Evolutionary conservation across 1,140 invertebrate species (phyloP).

Genomic region (Drosophila serrata): DNA sequence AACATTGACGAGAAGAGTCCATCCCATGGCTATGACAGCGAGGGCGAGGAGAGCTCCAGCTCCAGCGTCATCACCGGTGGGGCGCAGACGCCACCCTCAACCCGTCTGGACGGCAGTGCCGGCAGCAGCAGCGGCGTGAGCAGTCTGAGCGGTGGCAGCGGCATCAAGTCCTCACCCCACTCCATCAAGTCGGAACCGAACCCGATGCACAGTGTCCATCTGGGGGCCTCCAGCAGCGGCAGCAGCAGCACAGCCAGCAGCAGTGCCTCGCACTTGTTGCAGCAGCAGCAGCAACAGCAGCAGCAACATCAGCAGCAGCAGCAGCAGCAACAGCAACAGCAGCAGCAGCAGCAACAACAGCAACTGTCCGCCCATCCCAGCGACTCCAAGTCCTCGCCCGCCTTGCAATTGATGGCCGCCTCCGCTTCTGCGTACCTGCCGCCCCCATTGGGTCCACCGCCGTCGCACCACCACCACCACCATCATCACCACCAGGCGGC

Average conservation of each 20-base stretch:
- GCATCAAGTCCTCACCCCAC: constrained; percentile 82
- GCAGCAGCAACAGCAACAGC: constrained; percentile 66
- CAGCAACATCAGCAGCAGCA: constrained; percentile 72
- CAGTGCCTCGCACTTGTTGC: constrained; percentile 66
- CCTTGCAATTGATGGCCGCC: constrained; percentile 76
- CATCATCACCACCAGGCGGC: constrained; percentile 72
- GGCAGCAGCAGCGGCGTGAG: constrained; percentile 84
- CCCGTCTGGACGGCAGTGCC: constrained; percentile 78
- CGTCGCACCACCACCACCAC: constrained; percentile 75
- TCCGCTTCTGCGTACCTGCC: constrained; percentile 76
- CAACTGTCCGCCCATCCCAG: constrained; percentile 48
- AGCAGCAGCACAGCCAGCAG: constrained; percentile 81
- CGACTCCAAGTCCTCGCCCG: constrained; percentile 71
- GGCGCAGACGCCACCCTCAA: constrained; percentile 84
- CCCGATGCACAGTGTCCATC: constrained; percentile 77
- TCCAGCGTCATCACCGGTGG: constrained; percentile 85
- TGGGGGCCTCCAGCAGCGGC: constrained; percentile 83
- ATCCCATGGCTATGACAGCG: constrained; percentile 87
- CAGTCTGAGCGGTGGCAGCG: constrained; percentile 85
- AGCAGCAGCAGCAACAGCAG: constrained; percentile 62
- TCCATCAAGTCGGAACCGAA: constrained; percentile 83
- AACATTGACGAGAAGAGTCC: constrained; percentile 86
- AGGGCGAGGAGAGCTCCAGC: constrained; percentile 87
- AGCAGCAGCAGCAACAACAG: constrained; percentile 55
- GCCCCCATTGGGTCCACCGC: constrained; percentile 78